Base-by-base conservation (phyloP, 2,888 invertebrate species). In the Pachymerium ferrugineum region DNA sequence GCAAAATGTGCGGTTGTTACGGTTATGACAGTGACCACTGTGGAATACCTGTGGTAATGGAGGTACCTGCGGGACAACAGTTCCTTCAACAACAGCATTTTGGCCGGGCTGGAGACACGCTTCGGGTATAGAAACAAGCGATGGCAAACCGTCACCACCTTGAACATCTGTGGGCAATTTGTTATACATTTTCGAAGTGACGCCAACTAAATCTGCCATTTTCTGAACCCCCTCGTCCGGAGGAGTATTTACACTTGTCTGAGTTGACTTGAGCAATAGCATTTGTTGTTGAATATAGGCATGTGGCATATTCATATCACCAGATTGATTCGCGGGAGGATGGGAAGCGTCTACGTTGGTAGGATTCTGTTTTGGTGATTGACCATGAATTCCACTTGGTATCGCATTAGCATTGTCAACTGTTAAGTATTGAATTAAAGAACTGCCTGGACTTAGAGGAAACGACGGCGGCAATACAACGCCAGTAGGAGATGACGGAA, bases 1-100 rank as follows among this genome's bases (percentile, higher is more conserved):
- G 62, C 62, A 25, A 25, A 14, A 28, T 62, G 3, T 28, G 62
- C 28, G 28, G 62, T 62, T 22, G 28, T 28, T n/a, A 62, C 3
- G 28, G 14, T 12, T 14, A 62, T 28, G 1, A 38, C 8, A 5
- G 25, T 28, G 28, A 28, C 14, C 25, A 10, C 12, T 25, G 62
- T 62, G 62, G 62, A 62, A 62, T 62, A 62, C 62, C 62, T 62
- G 62, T 62, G 62, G n/a, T 62, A 62, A 25, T 62, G 62, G 25
- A 62, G 62, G 62, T 62, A 62, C 62, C 62, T 62, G 62, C 62
- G 62, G 28, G 62, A 25, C 62, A 25, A 62, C 62, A 62, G 25
- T 62, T 62, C 62, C 62, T 62, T 62, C 62, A 62, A 62, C 28
- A 28, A 62, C 25, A 62, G 25, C 28, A 62, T 62, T 62, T 28